These are phyloP conservation scores for Drosophila chauvacae DNA, from an alignment of 1,140 invertebrate species.

Conservation along the genomic window DNA sequence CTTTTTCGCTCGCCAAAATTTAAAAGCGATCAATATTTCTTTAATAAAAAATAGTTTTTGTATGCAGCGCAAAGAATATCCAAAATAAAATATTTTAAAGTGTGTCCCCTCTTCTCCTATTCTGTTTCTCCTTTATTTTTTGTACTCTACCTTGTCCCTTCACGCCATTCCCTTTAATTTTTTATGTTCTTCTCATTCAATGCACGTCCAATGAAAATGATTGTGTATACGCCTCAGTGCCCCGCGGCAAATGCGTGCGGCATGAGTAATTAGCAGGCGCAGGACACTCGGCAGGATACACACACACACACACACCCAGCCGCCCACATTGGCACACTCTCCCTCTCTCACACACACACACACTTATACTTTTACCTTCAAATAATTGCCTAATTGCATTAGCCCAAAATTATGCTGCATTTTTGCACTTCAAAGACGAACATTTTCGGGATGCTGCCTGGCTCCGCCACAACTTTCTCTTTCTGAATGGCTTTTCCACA, in stretches of 20 bases:
- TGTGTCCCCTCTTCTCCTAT: not conserved
- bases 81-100: not conserved
- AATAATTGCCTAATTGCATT: conserved; percentile 82
- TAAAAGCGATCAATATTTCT: no score
- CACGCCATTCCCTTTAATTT: not conserved
- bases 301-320: conserved; percentile 9
- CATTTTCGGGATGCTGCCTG: conserved; percentile 11
- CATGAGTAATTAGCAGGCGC: conserved; percentile 78
- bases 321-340: conserved; percentile 7
- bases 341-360: not conserved
- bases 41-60: no score
- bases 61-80: no score
- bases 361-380: conserved; percentile 3
- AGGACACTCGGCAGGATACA: conserved; percentile 46
- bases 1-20: no score
- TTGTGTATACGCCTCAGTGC: conserved; percentile 82
- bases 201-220: conserved; percentile 78
- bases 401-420: conserved; percentile 75
- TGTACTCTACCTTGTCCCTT: conserved; percentile 11
- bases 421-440: conserved; percentile 75
- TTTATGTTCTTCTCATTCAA: conserved; percentile 50
- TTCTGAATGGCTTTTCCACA: conserved; percentile 3
- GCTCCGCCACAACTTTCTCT: conserved; percentile 55
- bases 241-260: conserved; percentile 71
- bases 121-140: conserved; percentile 16